Evolutionary conservation across 2,113 vertebrate genomes (phyloP).

Genomic region (Chitala chitala): DNA sequence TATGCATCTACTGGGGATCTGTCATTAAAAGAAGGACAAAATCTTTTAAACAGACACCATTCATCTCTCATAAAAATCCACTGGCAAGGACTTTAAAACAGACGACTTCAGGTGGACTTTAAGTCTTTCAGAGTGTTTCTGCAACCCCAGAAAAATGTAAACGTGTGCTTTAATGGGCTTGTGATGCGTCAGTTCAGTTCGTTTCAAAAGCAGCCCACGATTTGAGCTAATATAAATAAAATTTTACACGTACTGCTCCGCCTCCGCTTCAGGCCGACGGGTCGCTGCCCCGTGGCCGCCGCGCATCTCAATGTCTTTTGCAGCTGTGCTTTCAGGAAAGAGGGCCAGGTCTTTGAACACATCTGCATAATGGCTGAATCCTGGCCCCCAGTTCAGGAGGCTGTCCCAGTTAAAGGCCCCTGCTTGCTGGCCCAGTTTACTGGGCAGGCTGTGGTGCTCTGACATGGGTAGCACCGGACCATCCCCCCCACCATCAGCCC

Average conservation of each 20-base stretch:
- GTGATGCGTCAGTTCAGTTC: background rate
- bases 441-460: slow-evolving; percentile 70
- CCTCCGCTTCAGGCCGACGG: slow-evolving; percentile 77
- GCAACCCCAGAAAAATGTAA: background rate
- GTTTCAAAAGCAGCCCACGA: background rate
- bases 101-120: background rate
- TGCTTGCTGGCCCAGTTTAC: slow-evolving; percentile 75
- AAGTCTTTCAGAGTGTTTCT: background rate
- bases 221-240: slow-evolving; percentile 51
- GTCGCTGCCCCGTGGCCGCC: slow-evolving; percentile 73
- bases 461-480: slow-evolving; percentile 31
- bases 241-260: slow-evolving; percentile 89
- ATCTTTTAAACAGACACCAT: slow-evolving; percentile 5
- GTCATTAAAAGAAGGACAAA: background rate
- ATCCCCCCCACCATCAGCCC: slow-evolving; percentile 70
- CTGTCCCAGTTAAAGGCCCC: slow-evolving; percentile 94
- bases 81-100: background rate
- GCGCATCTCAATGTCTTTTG: slow-evolving; percentile 74
- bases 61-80: background rate
- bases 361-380: slow-evolving; percentile 93
- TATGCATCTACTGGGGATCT: background rate
- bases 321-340: slow-evolving; percentile 79
- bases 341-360: slow-evolving; percentile 95
- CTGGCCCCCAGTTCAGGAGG: slow-evolving; percentile 95
- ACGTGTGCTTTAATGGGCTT: background rate